Conservation (phyloP, 2,888 invertebrate genomes). For the Aporophyla nigra region DNA sequence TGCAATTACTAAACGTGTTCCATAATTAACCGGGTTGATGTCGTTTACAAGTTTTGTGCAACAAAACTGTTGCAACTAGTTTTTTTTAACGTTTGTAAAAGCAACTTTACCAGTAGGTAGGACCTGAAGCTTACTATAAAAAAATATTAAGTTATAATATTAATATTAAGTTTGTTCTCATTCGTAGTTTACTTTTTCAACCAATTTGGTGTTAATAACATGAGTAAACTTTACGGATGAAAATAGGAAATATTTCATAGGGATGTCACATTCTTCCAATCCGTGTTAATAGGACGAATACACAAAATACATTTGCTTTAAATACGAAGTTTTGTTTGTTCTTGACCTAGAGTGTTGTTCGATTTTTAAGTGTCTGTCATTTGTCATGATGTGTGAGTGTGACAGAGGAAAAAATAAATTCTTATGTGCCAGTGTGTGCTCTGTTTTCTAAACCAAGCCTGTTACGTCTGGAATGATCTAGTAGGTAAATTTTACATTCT, state of each 20-base stretch:
- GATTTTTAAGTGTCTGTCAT: conserved; percentile 5
- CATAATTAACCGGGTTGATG: conserved; percentile 49
- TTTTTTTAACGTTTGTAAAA: neutral
- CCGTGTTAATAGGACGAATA: conserved; percentile 23
- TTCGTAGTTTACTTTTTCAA: neutral
- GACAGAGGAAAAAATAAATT: neutral
- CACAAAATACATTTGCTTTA: conserved; percentile 9
- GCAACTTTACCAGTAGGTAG: neutral
- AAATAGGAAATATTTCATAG: conserved; percentile 2
- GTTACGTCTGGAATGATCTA: neutral
- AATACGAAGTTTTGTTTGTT: neutral
- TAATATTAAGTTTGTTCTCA: neutral
- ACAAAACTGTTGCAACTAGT: neutral
- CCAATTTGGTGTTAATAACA: conserved; percentile 5
- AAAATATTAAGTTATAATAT: no score
- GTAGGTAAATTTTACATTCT: neutral
- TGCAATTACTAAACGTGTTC: conserved; percentile 67
- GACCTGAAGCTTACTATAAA: neutral
- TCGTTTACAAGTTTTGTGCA: conserved; percentile 31
- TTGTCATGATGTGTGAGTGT: no score
- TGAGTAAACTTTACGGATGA: conserved; percentile 1
- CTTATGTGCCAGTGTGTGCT: neutral
- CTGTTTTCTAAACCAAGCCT: neutral
- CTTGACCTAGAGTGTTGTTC: neutral
- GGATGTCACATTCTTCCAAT: conserved; percentile 34